Conservation (phyloP, 2,113 vertebrate genomes). For the Pseudopodoces humilis region DNA sequence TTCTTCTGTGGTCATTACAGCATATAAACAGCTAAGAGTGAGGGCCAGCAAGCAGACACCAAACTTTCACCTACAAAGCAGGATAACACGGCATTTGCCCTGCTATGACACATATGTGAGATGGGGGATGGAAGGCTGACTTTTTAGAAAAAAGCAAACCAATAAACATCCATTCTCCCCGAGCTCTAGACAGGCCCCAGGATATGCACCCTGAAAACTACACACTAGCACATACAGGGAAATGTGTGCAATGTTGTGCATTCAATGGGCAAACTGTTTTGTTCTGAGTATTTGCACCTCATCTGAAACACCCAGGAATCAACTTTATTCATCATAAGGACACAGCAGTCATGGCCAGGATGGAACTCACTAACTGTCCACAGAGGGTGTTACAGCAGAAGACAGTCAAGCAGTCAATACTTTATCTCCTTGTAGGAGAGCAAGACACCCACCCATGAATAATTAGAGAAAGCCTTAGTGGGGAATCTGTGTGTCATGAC, state of each 20-base stretch:
- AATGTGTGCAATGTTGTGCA: background rate
- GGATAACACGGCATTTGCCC: background rate
- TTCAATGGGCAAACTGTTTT: accelerated
- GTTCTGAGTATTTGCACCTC: background rate
- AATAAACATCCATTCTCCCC: background rate
- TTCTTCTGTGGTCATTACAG: background rate
- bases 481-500: background rate
- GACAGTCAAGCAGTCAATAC: background rate
- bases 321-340: background rate
- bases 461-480: background rate
- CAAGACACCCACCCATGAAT: background rate
- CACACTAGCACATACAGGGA: background rate
- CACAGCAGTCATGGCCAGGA: background rate
- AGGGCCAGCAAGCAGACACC: background rate
- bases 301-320: background rate
- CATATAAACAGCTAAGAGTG: background rate
- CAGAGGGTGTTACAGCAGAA: background rate
- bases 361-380: background rate
- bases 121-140: background rate
- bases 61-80: background rate
- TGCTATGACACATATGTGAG: accelerated
- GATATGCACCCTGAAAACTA: background rate
- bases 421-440: background rate
- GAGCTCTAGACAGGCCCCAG: background rate
- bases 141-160: background rate